Conservation (phyloP, 2,888 invertebrate genomes). For the Nymphalis urticae region DNA sequence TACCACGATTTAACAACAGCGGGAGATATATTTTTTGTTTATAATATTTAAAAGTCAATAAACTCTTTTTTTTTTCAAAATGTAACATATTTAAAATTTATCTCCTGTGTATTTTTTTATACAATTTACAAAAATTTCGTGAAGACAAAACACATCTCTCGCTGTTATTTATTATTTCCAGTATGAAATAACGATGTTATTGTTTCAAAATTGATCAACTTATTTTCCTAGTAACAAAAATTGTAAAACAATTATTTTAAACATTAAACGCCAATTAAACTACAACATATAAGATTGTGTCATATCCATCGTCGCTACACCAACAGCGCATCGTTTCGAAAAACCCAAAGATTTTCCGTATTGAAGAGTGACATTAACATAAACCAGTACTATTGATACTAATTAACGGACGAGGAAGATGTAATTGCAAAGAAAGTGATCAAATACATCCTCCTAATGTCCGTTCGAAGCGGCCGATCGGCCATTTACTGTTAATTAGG, state of each 20-base stretch:
- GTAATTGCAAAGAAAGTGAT: constrained; percentile 32
- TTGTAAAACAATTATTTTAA: constrained; percentile 59
- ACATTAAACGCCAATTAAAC: constrained; percentile 67
- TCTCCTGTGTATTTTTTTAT: not conserved
- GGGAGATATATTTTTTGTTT: constrained; percentile 22
- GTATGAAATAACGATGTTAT: constrained; percentile 17
- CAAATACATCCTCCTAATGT: constrained; percentile 39
- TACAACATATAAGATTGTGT: constrained; percentile 51
- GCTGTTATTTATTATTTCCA: constrained; percentile 12
- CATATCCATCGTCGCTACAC: constrained; percentile 66
- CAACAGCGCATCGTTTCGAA: constrained; percentile 64
- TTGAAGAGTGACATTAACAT: constrained; percentile 53
- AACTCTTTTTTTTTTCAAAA: constrained; percentile 40
- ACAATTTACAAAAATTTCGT: constrained; percentile 3
- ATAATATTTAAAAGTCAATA: constrained; percentile 34
- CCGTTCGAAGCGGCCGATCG: constrained; percentile 40
- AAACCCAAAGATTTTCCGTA: constrained; percentile 48
- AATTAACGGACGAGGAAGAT: constrained; percentile 53
- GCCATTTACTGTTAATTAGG: constrained; percentile 64
- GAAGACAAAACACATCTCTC: constrained; percentile 5
- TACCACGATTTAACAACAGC: constrained; percentile 11
- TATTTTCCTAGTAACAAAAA: constrained; percentile 65
- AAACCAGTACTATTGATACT: constrained; percentile 78
- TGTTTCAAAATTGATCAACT: constrained; percentile 48
- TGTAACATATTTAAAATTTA: constrained; percentile 19